These are phyloP conservation scores for Drosophila pseudoobscura DNA, from an alignment of 1,140 invertebrate genomes.

Conservation along the genomic window DNA sequence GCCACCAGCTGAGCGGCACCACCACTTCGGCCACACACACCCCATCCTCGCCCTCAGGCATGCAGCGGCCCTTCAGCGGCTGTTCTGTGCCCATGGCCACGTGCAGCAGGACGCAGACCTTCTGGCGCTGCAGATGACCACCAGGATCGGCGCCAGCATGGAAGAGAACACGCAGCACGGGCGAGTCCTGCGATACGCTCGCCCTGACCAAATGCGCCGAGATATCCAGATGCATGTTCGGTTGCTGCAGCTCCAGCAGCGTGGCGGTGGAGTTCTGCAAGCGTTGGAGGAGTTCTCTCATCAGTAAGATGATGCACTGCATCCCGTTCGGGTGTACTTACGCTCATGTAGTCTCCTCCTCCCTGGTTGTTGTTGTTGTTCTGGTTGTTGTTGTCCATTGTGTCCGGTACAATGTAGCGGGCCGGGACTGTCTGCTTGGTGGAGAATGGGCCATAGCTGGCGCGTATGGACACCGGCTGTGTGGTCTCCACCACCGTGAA, in stretches of 20 bases:
- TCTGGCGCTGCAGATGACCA: conserved; percentile 83
- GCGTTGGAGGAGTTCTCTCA: not conserved
- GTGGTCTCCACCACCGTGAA: conserved; percentile 95
- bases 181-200: conserved; percentile 92
- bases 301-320: not conserved
- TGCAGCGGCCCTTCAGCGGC: conserved; percentile 91
- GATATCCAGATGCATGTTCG: conserved; percentile 91
- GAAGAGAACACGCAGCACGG: conserved; percentile 93
- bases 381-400: conserved; percentile 84
- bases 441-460: conserved; percentile 95
- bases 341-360: conserved; percentile 67
- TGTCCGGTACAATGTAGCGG: conserved; percentile 92
- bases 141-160: conserved; percentile 93
- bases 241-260: conserved; percentile 86
- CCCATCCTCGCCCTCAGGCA: conserved; percentile 93
- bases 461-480: conserved; percentile 92
- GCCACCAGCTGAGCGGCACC: conserved; percentile 95
- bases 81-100: conserved; percentile 86
- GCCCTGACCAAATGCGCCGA: conserved; percentile 94
- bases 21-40: conserved; percentile 92
- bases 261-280: conserved; percentile 78
- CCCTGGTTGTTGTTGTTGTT: conserved; percentile 44
- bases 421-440: conserved; percentile 97
- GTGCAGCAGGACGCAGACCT: conserved; percentile 90
- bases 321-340: conserved; percentile 36